Evolutionary conservation across 1,140 invertebrate genomes (phyloP).

Genomic region (Patella vulgata): DNA sequence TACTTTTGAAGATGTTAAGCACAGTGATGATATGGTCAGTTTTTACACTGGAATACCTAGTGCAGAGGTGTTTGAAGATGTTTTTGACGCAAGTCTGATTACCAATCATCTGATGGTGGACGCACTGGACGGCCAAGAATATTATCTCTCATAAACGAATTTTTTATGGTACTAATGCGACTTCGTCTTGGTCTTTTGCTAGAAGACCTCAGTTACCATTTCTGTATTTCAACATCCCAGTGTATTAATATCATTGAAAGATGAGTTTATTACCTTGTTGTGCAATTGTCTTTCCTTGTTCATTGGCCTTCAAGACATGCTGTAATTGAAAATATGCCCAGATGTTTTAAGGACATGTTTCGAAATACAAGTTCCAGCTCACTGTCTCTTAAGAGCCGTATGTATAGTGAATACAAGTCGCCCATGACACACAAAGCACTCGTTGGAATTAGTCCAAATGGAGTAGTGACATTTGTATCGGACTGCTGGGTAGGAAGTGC

Average conservation of each 20-base stretch:
- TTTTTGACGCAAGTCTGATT: slow-evolving; percentile 24
- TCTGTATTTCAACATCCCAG: slow-evolving; percentile 10
- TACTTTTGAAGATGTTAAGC: slow-evolving; percentile 27
- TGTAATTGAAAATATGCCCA: slow-evolving; percentile 16
- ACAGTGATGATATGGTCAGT: slow-evolving; percentile 9
- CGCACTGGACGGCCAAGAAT: slow-evolving; percentile 8
- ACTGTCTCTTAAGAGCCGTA: slow-evolving; percentile 3
- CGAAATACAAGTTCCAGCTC: slow-evolving; percentile 22
- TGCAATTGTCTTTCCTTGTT: slow-evolving; percentile 10
- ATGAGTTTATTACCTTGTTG: slow-evolving; percentile 19
- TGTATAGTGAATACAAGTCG: slow-evolving; percentile 32
- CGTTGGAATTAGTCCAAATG: slow-evolving; percentile 27
- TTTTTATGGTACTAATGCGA: slow-evolving; percentile 24
- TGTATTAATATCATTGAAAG: slow-evolving; percentile 13
- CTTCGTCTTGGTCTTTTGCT: slow-evolving; percentile 19
- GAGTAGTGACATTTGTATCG: slow-evolving; percentile 19
- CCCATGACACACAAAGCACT: slow-evolving; percentile 25
- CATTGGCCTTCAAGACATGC: slow-evolving; percentile 8
- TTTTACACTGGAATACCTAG: slow-evolving; percentile 36
- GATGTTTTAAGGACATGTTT: slow-evolving; percentile 23
- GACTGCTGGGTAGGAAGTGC: slow-evolving; percentile 19
- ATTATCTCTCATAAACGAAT: slow-evolving; percentile 17
- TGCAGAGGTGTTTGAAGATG: slow-evolving; percentile 16
- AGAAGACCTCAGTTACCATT: slow-evolving; percentile 22
- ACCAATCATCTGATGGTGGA: background rate